Conservation (phyloP, 2,113 vertebrate species). For the Cromileptes altivelis region DNA sequence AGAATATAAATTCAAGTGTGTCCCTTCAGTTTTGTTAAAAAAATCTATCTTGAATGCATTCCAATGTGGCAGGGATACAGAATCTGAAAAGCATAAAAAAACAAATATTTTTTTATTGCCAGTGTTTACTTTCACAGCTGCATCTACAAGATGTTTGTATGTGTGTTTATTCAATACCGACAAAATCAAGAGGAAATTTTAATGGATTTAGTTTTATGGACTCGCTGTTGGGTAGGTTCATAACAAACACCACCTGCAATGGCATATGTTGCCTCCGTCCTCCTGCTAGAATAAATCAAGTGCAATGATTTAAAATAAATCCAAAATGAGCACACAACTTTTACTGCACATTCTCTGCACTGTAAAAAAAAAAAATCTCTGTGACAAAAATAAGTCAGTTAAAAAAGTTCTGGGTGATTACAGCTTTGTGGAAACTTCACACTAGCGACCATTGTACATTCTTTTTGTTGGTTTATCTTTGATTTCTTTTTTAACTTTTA, state of each 20-base stretch:
- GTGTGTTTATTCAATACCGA: slow-evolving; percentile 25
- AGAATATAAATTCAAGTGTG: not conserved
- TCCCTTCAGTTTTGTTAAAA: not conserved
- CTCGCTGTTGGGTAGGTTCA: slow-evolving; percentile 38
- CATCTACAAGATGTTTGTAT: slow-evolving; percentile 19
- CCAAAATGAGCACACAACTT: slow-evolving; percentile 23
- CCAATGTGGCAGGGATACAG: not conserved
- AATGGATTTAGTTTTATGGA: slow-evolving; percentile 56
- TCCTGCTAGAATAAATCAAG: slow-evolving; percentile 43
- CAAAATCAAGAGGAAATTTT: slow-evolving; percentile 27
- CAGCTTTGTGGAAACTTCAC: not conserved
- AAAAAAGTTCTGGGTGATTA: not conserved
- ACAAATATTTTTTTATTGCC: not conserved
- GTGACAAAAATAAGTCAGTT: not conserved
- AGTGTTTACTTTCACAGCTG: slow-evolving; percentile 31
- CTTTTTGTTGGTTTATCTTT: not conserved
- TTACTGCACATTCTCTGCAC: slow-evolving; percentile 5
- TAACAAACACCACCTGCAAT: slow-evolving; percentile 69
- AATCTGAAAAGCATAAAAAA: slow-evolving; percentile 1
- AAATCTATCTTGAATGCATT: not conserved
- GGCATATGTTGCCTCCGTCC: slow-evolving; percentile 47
- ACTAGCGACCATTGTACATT: not conserved
- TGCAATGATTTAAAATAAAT: slow-evolving; percentile 28
- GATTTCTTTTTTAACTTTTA: not conserved
- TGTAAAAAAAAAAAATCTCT: not conserved